phyloP scores from a whole-genome alignment of 2,113 vertebrate species.

The Leptobrachium ailaonicum region DNA sequence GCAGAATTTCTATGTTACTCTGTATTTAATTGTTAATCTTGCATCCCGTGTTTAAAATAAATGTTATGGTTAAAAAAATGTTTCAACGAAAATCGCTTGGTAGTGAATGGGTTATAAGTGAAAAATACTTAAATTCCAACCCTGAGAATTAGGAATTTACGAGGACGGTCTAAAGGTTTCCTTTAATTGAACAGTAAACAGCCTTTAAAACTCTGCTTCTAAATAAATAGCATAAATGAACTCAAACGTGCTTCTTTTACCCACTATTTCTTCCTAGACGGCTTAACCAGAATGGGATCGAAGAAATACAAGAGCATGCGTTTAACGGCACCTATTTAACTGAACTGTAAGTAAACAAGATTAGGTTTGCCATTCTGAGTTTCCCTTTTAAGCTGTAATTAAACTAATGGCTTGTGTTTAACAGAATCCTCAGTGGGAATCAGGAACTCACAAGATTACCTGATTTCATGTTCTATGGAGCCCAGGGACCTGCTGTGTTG shows the following conservation, averaged over 20 bases:
- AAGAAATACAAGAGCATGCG: conserved; percentile 83
- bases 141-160: no score
- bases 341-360: conserved; percentile 74
- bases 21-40: no score
- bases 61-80: no score
- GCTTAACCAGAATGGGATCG: conserved; percentile 90
- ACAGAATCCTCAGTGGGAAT: conserved; percentile 86
- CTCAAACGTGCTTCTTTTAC: conserved; percentile 6
- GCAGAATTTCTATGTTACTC: no score
- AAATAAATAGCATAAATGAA: not conserved
- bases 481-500: conserved; percentile 83
- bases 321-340: conserved; percentile 90
- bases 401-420: conserved; percentile 35
- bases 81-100: no score
- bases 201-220: no score
- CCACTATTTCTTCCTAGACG: conserved; percentile 72
- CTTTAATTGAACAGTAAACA: no score
- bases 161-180: no score
- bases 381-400: not conserved
- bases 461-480: conserved; percentile 83
- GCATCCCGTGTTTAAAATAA: no score
- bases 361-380: not conserved
- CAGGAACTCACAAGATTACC: conserved; percentile 79
- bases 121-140: no score
- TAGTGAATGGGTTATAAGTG: no score